Base-by-base conservation (phyloP, 2,113 vertebrate genomes). In the Hydrochoerus hydrochaeris region DNA sequence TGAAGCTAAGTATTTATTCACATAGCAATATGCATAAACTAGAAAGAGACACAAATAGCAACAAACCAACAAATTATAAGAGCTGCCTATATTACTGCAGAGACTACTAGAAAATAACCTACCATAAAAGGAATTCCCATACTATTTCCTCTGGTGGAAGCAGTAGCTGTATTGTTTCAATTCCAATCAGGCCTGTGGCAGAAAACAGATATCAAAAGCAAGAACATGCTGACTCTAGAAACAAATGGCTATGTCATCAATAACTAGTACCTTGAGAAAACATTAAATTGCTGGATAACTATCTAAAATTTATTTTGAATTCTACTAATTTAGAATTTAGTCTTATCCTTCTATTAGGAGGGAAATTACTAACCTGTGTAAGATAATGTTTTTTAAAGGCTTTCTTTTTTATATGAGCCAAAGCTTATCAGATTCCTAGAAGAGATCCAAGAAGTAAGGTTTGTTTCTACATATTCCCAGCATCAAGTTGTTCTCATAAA, bases 171-270 rank as follows among this genome's bases (percentile, higher is more conserved):
- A 93, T 32, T 95, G 95, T 95, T 94, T 97, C 88, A 96, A 94
- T 91, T 93, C 93, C 95, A 90, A 77, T 92, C 94, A 96, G 82
- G 93, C 93, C 96, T 95, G 91, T 62, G 57, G 93, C 88, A 97
- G 93, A 95, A 97, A 96, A 97, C 78, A 96, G 52, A 49, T 62
- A 97, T 92, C 77, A 96, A 97, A 96, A 94, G 46, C 88, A 95
- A 96, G 95, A 95, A 96, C 46, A 80, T 14, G 57, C 93, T 85
- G 44, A 86, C 54, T 46, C 90, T 95, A 82, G 60, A 88, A 91
- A 96, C 26, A 38, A 93, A 95, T 67, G 82, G 41, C 88, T 92
- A 86, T 77, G 20, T 91, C 78, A 96, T 71, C 93, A 82, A 60
- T 87, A 94, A 88, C 8, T 22, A 82, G 16, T 22, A 85, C 65